A percentile compares a stretch with the other conserved stretches of the same genome.
These are phyloP conservation scores for Heterotis niloticus DNA, from an alignment of 2,113 vertebrate species.

Conservation along the genomic window DNA sequence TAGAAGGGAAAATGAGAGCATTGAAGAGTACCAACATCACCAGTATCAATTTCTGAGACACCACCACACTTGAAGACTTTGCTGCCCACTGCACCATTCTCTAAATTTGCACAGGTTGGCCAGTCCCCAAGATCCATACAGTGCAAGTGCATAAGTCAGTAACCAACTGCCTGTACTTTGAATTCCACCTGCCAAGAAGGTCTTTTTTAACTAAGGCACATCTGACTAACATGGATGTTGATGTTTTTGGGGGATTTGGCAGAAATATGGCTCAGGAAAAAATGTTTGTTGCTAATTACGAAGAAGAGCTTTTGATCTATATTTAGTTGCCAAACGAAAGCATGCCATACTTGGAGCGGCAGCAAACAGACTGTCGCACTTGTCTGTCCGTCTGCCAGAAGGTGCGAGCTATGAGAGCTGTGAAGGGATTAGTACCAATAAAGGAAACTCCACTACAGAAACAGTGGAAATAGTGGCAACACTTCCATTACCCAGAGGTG, in stretches of 20 bases:
- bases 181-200: background rate
- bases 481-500: no score
- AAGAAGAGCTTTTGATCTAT: background rate
- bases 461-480: no score
- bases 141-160: background rate
- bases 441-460: background rate
- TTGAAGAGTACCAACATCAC: background rate
- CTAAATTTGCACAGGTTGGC: background rate
- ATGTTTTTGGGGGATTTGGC: background rate
- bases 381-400: background rate
- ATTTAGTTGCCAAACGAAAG: background rate
- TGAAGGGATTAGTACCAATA: background rate
- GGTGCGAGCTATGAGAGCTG: background rate
- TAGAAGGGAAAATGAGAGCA: background rate
- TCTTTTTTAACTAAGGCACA: background rate
- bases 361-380: background rate
- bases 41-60: background rate
- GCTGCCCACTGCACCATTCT: background rate
- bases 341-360: background rate
- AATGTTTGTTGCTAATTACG: background rate
- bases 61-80: background rate
- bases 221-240: background rate
- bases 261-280: no score
- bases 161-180: background rate
- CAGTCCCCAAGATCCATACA: background rate